These are phyloP conservation scores for Uria lomvia DNA, from an alignment of 2,113 vertebrate genomes.

Conservation along the genomic window DNA sequence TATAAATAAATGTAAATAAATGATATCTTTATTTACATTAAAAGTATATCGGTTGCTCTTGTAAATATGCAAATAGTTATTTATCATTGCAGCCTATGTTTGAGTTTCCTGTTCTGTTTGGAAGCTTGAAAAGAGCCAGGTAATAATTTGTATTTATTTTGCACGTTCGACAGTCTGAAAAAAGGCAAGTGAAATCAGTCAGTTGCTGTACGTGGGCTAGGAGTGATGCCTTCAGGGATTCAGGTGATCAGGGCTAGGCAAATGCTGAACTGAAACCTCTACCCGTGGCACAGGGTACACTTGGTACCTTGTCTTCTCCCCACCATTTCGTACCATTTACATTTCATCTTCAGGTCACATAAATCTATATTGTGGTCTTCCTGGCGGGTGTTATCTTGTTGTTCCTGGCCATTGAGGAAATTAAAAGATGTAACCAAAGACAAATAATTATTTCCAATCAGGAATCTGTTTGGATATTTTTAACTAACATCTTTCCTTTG, in stretches of 20 bases:
- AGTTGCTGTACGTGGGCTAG: not conserved
- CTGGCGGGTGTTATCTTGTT: not conserved
- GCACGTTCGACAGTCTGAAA: not conserved
- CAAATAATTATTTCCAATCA: not conserved
- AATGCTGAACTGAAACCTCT: not conserved
- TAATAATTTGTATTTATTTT: slow-evolving; percentile 1
- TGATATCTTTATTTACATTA: not conserved
- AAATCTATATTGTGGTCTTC: not conserved
- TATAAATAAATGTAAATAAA: not conserved
- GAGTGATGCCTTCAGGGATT: not conserved
- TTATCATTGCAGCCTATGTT: not conserved
- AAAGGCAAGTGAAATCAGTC: not conserved
- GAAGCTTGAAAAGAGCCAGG: not conserved
- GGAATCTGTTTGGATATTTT: not conserved
- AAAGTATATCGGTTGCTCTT: not conserved
- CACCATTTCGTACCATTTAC: not conserved
- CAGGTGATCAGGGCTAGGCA: not conserved
- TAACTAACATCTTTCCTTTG: not conserved
- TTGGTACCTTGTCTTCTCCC: not conserved
- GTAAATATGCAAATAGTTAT: not conserved
- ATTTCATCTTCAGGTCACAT: not conserved
- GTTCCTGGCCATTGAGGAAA: not conserved
- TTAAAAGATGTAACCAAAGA: not conserved
- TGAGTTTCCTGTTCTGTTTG: not conserved
- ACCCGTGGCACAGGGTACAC: not conserved